Percentiles rank a stretch among this genome's conserved stretches.
These are phyloP conservation scores for Coelopa pilipes DNA, from an alignment of 2,888 invertebrate genomes.

Conservation along the genomic window DNA sequence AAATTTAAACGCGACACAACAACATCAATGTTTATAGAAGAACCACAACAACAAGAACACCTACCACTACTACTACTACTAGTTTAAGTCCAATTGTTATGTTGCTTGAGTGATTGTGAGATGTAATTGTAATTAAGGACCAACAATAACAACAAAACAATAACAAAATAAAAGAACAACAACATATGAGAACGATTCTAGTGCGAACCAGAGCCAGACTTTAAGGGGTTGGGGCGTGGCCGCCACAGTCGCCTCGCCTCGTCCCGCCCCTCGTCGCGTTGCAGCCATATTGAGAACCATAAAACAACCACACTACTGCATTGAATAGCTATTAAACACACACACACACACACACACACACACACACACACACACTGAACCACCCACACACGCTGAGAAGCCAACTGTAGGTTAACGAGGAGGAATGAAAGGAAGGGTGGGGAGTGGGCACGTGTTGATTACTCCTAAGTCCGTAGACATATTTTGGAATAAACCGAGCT, in stretches of 20 bases:
- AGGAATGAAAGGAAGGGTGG: too few relatives aligned
- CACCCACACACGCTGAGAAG: background rate
- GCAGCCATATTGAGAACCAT: constrained; percentile 32
- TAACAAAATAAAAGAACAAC: constrained; percentile 6
- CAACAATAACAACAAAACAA: constrained; percentile 7
- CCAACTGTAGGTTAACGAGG: too few relatives aligned
- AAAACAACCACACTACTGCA: background rate
- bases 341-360: constrained; percentile 5
- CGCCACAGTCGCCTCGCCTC: too few relatives aligned
- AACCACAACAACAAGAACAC: too few relatives aligned
- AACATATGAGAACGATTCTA: constrained; percentile 27
- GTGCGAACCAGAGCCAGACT: constrained; percentile 27
- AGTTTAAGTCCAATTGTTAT: background rate
- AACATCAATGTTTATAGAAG: too few relatives aligned
- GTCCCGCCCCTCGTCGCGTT: background rate
- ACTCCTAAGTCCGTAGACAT: constrained; percentile 6
- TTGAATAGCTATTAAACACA: constrained; percentile 11
- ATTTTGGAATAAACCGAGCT: constrained; percentile 15
- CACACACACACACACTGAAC: constrained; percentile 12
- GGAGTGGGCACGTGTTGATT: too few relatives aligned
- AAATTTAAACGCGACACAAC: too few relatives aligned
- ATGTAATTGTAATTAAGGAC: too few relatives aligned
- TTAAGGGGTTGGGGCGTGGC: background rate
- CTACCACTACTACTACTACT: too few relatives aligned
- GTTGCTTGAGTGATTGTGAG: background rate